Evolutionary conservation across 2,113 vertebrate genomes (phyloP).

Genomic region (Cavia aperea): DNA sequence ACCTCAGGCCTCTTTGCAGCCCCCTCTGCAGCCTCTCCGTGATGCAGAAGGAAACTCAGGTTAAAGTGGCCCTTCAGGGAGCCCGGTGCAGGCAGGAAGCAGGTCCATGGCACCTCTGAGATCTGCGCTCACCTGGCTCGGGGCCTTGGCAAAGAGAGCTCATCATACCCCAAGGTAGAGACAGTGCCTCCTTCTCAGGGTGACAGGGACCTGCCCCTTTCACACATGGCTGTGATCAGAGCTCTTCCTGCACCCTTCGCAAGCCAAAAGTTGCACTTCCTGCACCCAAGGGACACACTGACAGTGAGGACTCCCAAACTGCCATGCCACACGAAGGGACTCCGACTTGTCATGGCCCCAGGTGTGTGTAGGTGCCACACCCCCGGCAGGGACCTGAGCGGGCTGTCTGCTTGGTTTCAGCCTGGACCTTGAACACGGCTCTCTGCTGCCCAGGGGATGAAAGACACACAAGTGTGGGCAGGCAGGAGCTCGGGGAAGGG

Average conservation of each 20-base stretch:
- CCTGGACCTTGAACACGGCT: not conserved
- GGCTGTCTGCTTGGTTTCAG: not conserved
- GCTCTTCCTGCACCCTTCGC: not conserved
- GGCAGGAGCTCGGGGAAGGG: no score
- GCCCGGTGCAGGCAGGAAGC: fast-evolving
- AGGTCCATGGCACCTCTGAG: not conserved
- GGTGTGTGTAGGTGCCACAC: not conserved
- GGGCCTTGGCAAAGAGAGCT: not conserved
- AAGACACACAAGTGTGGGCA: not conserved
- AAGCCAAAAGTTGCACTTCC: not conserved
- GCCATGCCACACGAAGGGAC: fast-evolving
- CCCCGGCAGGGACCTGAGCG: not conserved
- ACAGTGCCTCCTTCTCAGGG: fast-evolving
- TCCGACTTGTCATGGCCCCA: fast-evolving
- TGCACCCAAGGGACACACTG: fast-evolving
- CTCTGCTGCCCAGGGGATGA: no score
- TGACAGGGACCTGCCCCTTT: not conserved
- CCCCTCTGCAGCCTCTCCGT: fast-evolving
- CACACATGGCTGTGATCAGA: not conserved
- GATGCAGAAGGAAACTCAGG: fast-evolving
- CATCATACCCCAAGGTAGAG: not conserved
- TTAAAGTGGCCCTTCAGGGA: fast-evolving
- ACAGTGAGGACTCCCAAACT: fast-evolving
- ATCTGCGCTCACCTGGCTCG: fast-evolving
- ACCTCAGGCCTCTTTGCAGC: not conserved